A percentile compares a stretch with the other conserved stretches of the same genome.
These are phyloP conservation scores for Drosophila acutilabella DNA, from an alignment of 2,888 invertebrate genomes.

Conservation along the genomic window DNA sequence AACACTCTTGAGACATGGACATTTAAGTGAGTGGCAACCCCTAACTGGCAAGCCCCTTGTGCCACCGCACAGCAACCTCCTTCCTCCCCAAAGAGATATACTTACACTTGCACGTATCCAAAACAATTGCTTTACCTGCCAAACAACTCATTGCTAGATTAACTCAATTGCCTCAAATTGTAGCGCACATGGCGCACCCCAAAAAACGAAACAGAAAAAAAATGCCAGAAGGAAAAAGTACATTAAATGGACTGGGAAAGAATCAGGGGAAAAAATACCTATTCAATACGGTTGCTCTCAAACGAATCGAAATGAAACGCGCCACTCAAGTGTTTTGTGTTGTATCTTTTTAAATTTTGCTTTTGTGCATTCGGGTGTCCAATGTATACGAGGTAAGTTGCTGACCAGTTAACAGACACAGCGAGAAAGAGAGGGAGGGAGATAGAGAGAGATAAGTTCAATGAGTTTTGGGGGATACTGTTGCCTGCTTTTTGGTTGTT, in stretches of 20 bases:
- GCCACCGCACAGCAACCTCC: background rate
- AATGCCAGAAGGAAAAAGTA: conserved; percentile 1
- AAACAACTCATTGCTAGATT: conserved; percentile 76
- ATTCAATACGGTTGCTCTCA: conserved; percentile 29
- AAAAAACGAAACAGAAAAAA: background rate
- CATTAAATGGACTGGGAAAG: background rate
- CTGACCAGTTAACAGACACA: conserved; percentile 19
- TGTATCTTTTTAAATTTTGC: conserved; percentile 77
- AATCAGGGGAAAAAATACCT: conserved; percentile 1
- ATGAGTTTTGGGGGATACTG: conserved; percentile 20
- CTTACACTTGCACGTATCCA: conserved; percentile 57
- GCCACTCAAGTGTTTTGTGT: conserved; percentile 67
- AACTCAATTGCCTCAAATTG: conserved; percentile 75
- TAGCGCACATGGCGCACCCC: conserved; percentile 69
- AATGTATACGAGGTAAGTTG: conserved; percentile 39
- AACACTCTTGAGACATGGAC: conserved; percentile 56
- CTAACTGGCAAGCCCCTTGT: conserved; percentile 4
- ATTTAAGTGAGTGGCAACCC: conserved; percentile 51
- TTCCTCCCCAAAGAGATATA: background rate
- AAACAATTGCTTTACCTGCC: conserved; percentile 75
- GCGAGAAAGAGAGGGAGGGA: background rate
- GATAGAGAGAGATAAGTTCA: conserved; percentile 3
- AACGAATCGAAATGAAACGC: conserved; percentile 47
- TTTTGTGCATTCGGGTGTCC: conserved; percentile 65
- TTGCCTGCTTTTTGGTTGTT: conserved; percentile 58